Evolutionary conservation across 2,888 invertebrate species (phyloP).

Genomic region (Lasiommata megera): DNA sequence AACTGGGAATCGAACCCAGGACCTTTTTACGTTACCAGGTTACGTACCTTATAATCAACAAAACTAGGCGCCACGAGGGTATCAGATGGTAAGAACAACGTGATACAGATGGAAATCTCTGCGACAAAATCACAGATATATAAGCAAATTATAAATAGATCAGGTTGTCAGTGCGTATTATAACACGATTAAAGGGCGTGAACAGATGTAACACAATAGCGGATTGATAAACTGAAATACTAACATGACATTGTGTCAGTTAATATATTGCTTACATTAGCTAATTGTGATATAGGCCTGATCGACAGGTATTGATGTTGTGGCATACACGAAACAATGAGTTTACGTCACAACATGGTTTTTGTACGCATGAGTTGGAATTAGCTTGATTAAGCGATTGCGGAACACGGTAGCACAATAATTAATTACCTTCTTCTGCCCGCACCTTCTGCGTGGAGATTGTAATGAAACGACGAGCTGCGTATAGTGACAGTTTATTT

Average conservation of each 20-base stretch:
- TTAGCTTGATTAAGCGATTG: neutral
- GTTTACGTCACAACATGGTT: slow-evolving; percentile 4
- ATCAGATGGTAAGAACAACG: neutral
- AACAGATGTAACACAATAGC: slow-evolving; percentile 28
- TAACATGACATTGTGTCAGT: slow-evolving; percentile 25
- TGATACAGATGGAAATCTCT: neutral
- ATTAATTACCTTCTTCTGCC: too few species aligned
- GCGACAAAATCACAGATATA: slow-evolving; percentile 4
- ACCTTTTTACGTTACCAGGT: too few species aligned
- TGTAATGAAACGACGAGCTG: too few species aligned
- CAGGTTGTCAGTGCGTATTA: slow-evolving; percentile 18
- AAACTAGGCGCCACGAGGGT: too few species aligned
- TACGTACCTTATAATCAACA: too few species aligned
- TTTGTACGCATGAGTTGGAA: neutral
- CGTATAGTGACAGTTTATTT: too few species aligned
- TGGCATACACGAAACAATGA: slow-evolving; percentile 5
- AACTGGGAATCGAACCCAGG: too few species aligned
- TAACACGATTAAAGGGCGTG: slow-evolving; percentile 25
- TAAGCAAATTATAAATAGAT: slow-evolving; percentile 11
- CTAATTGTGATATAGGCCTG: slow-evolving; percentile 18
- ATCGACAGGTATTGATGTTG: slow-evolving; percentile 18
- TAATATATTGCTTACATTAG: slow-evolving; percentile 26
- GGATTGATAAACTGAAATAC: slow-evolving; percentile 27
- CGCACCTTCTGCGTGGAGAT: too few species aligned
- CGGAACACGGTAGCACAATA: neutral